phyloP scores from a whole-genome alignment of 2,888 invertebrate species.

The Anthophora plumipes region DNA sequence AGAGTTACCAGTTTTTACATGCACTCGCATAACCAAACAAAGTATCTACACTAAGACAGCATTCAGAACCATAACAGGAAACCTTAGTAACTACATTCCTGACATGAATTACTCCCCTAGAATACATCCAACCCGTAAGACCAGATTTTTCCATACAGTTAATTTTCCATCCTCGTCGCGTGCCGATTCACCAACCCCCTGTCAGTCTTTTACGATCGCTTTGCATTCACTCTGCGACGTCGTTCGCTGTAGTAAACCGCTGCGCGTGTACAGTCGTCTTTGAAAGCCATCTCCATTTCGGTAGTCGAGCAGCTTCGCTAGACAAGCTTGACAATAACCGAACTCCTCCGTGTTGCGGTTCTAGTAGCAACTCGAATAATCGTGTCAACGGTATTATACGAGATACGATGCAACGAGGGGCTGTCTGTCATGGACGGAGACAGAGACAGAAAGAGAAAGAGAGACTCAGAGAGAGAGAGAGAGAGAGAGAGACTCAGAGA shows the following conservation, averaged over 20 bases:
- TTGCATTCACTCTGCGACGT: constrained; percentile 40
- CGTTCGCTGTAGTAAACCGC: constrained; percentile 4
- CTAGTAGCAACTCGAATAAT: constrained; percentile 66
- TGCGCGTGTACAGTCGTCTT: constrained; percentile 26
- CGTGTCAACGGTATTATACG: constrained; percentile 64
- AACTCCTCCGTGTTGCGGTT: constrained; percentile 67
- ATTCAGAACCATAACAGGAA: not conserved
- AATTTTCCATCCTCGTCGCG: constrained; percentile 15
- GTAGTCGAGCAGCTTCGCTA: constrained; percentile 24
- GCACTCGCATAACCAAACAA: too few species aligned
- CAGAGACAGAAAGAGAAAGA: not conserved
- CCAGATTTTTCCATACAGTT: constrained; percentile 9
- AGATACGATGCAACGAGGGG: constrained; percentile 51
- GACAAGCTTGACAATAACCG: constrained; percentile 62
- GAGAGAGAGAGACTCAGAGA: not conserved
- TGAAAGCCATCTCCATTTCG: constrained; percentile 32
- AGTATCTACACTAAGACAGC: too few species aligned
- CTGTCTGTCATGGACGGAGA: not conserved
- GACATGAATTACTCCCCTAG: not conserved
- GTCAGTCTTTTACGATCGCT: constrained; percentile 42
- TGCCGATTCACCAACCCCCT: constrained; percentile 13
- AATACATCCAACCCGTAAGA: not conserved
- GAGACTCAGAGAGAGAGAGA: not conserved
- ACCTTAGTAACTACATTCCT: not conserved
- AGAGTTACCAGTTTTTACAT: too few species aligned